phyloP scores from a whole-genome alignment of 2,888 invertebrate genomes.

The Andricus quercusramuli region DNA sequence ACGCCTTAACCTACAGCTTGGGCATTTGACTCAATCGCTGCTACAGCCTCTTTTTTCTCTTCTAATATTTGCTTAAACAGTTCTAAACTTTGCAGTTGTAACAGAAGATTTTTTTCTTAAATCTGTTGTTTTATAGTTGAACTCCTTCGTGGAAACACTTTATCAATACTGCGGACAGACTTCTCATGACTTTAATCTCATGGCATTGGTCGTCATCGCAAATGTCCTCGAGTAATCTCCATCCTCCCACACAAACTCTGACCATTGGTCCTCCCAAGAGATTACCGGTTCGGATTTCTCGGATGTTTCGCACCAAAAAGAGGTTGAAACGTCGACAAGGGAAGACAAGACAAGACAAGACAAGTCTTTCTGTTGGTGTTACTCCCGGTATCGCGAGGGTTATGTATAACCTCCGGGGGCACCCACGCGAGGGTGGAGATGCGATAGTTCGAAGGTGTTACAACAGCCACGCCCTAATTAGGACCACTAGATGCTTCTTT shows the following conservation, averaged over 20 bases:
- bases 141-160: neutral
- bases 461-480: conserved; percentile 76
- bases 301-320: neutral
- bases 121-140: too few relatives aligned
- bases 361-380: neutral
- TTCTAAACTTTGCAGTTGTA: too few relatives aligned
- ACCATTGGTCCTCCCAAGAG: neutral
- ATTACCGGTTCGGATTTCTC: conserved; percentile 5
- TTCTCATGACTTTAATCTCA: conserved; percentile 5
- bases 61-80: too few relatives aligned
- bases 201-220: neutral
- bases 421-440: conserved; percentile 42
- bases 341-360: neutral
- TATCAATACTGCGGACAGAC: neutral
- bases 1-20: too few relatives aligned
- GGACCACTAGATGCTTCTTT: conserved; percentile 67
- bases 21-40: too few relatives aligned
- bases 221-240: conserved; percentile 26
- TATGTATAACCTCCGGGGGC: neutral
- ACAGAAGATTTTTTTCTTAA: too few relatives aligned
- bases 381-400: neutral
- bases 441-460: conserved; percentile 67
- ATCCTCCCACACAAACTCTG: conserved; percentile 21
- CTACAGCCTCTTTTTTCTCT: too few relatives aligned
- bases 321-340: neutral